Base-by-base conservation (phyloP, 2,797 vertebrate genomes). In the Anguilla anguilla region DNA sequence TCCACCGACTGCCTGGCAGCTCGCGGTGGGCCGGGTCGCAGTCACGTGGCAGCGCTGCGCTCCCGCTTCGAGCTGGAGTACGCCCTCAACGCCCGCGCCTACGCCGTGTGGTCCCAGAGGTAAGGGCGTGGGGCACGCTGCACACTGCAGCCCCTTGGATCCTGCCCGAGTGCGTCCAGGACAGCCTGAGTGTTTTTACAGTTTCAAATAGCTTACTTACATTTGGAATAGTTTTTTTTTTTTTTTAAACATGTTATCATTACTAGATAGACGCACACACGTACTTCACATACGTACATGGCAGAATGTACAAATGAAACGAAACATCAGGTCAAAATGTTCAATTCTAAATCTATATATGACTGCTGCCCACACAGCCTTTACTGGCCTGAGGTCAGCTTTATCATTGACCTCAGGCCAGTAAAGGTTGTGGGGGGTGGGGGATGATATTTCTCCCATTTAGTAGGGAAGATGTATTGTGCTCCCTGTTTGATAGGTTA, bases 1-100 rank as follows among this genome's bases (percentile, higher is more conserved):
- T 99, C 98, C 9, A 97, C 97, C 0, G 98, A 99, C 93, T 98
- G 97, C 51, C 96, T 99, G 57, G 91, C 91, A 0, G 95, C 94
- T 0, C 95, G 96, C 0, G 97, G 96, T 0, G 97, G 97, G 0
- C 98, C 79, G 0, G 96, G 98, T 0, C 96, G 97, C 51, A 99
- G 97, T 89, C 98, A 98, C 0, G 98, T 99, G 6, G 97, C 98
- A 0, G 98, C 98, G 0, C 93, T 99, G 25, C 95, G 97, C 3
- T 97, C 96, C 0, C 97, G 97, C 0, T 99, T 98, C 19, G 98
- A 99, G 90, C 89, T 99, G 59, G 98, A 99, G 88, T 97, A 98
- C 0, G 98, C 98, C 6, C 90, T 98, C 77, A 99, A 98, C n/a
- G 94, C 97, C 0, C 96, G 96, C 0, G 96, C 97, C 10, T 82